Evolutionary conservation across 23 tunicate species (phyloP).

Genomic region (Styela plicata): DNA sequence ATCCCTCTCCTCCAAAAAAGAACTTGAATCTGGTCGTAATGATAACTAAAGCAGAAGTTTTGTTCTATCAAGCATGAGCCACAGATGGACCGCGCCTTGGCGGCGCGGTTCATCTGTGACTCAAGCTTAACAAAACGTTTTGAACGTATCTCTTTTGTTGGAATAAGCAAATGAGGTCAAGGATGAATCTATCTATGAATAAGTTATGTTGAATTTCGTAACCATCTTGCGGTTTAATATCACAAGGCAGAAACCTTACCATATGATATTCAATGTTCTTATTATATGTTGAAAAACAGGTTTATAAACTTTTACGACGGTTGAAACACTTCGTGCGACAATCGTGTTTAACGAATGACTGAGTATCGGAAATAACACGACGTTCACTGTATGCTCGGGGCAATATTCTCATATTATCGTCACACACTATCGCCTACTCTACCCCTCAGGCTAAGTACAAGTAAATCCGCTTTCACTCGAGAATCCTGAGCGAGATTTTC

Average conservation of each 20-base stretch:
- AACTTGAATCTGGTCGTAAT: too few relatives aligned
- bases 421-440: background rate
- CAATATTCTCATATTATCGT: background rate
- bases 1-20: too few relatives aligned
- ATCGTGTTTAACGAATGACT: background rate
- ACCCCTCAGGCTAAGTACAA: background rate
- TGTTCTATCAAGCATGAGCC: too few relatives aligned
- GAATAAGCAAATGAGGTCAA: too few relatives aligned
- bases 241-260: background rate
- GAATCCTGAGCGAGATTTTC: background rate
- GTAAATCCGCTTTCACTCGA: background rate
- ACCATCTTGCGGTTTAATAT: background rate
- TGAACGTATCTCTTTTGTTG: too few relatives aligned
- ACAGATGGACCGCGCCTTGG: too few relatives aligned
- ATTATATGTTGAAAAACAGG: background rate
- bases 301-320: background rate
- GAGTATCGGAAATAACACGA: background rate
- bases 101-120: too few relatives aligned
- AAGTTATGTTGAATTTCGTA: too few relatives aligned
- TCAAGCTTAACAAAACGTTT: too few relatives aligned
- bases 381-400: background rate
- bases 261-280: too few relatives aligned
- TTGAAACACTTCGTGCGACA: background rate
- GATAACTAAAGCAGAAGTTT: too few relatives aligned
- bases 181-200: too few relatives aligned